Evolutionary conservation across 2,797 vertebrate species (phyloP).

Genomic region (Danionella dracula): DNA sequence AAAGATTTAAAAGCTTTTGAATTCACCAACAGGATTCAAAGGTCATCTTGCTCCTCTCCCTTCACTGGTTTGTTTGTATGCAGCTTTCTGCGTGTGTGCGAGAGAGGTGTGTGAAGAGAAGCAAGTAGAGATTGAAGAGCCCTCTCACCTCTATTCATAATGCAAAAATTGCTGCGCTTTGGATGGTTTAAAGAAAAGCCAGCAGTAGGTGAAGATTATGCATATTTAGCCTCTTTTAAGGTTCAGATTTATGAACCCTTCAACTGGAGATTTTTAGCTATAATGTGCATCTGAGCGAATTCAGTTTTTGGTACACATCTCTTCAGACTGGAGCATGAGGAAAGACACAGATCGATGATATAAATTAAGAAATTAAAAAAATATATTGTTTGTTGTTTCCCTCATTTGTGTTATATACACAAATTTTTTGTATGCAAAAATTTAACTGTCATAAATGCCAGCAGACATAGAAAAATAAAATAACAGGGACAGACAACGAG

Average conservation of each 20-base stretch:
- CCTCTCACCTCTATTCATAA: background rate
- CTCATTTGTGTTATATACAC: no score
- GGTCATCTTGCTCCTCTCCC: conserved; percentile 1
- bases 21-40: conserved; percentile 4
- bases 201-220: background rate
- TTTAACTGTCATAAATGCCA: no score
- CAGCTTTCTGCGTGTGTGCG: background rate
- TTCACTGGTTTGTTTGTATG: conserved; percentile 1
- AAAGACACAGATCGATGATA: background rate
- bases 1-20: conserved; percentile 7
- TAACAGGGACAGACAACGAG: no score
- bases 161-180: conserved; percentile 2
- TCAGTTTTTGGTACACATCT: no score
- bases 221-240: background rate
- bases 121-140: background rate
- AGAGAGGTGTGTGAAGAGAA: background rate
- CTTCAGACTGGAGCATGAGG: background rate
- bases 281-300: background rate
- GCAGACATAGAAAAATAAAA: no score
- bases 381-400: no score
- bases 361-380: no score
- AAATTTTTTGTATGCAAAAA: no score
- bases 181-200: conserved; percentile 4
- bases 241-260: background rate
- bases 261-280: no score